Evolutionary conservation across 2,113 vertebrate genomes (phyloP), one percentile per base, ranked within the genome.

Genomic region (Phylloscopus trochiloides): DNA sequence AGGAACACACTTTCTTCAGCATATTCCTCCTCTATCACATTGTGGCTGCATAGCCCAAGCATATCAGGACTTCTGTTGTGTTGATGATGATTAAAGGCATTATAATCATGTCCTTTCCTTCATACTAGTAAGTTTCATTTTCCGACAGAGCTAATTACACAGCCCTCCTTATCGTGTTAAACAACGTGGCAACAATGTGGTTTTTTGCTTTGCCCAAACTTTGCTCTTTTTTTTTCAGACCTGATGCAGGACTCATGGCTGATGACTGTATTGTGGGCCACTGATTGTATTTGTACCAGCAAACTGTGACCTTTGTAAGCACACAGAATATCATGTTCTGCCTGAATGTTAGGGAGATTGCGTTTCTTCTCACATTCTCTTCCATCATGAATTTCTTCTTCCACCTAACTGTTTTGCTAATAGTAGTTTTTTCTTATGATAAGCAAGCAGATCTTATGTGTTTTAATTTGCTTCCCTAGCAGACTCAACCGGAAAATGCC

Each of bases 121-220:
- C 34, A 22, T 26, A 34, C 11, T 24, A 61, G 5, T 29, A 48
- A 48, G 3, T 81, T 88, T 74, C 16, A 14, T 91, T 68, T 84
- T 89, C 72, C 87, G 28, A 13, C 15, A 47, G 7, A 74, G 15
- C 3, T 81, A 63, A 80, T 57, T 74, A 15, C 48, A 51, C 31
- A 63, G n/a, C 40, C 28, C 16, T 10, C 40, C 52, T 67, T 42
- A 78, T 31, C 36, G 17, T 21, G 20, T 17, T 43, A 67, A 58
- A 43, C 26, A 70, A 3, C 0, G 1, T 59, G 20, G 2, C 26
- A 86, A 19, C 13, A 38, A 12, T 26, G 1, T 43, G 10, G 1
- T 58, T 86, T 31, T 68, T 79, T 89, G 51, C 38, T 86, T 86
- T 85, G 40, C 20, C 65, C 32, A 85, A 31, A 38, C 21, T 88